These are phyloP conservation scores for Babyrousa celebensis DNA, from an alignment of 2,797 vertebrate genomes.

Conservation along the genomic window DNA sequence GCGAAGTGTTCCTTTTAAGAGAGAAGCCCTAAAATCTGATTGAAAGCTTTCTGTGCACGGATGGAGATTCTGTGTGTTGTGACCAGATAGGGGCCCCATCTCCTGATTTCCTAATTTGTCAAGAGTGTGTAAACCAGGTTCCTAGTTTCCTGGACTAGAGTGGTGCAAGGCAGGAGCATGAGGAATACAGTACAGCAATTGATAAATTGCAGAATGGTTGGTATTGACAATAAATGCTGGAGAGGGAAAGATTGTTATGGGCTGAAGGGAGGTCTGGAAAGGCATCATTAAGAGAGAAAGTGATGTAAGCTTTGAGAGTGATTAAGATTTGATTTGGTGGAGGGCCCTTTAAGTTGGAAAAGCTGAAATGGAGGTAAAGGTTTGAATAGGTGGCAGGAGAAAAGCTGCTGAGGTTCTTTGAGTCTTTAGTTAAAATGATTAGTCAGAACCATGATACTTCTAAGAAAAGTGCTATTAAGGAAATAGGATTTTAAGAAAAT, in stretches of 20 bases:
- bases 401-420: slow-evolving; percentile 28
- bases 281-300: background rate
- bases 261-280: background rate
- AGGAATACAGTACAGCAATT: background rate
- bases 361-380: slow-evolving; percentile 1
- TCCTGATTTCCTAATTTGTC: background rate
- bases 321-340: slow-evolving; percentile 33
- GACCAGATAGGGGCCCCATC: background rate
- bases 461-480: slow-evolving; percentile 37
- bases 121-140: background rate
- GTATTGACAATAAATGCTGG: background rate
- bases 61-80: background rate
- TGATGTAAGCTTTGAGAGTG: background rate
- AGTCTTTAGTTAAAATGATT: slow-evolving; percentile 42
- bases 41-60: background rate
- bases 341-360: slow-evolving; percentile 17
- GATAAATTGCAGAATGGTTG: background rate
- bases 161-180: background rate
- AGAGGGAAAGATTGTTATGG: background rate
- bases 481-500: slow-evolving; percentile 49
- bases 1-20: slow-evolving; percentile 23
- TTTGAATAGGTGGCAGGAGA: slow-evolving; percentile 4
- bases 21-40: slow-evolving; percentile 12
- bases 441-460: slow-evolving; percentile 28
- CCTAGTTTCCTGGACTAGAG: slow-evolving; percentile 15